phyloP scores from a whole-genome alignment of 2,113 vertebrate genomes.

The Lampris incognitus region DNA sequence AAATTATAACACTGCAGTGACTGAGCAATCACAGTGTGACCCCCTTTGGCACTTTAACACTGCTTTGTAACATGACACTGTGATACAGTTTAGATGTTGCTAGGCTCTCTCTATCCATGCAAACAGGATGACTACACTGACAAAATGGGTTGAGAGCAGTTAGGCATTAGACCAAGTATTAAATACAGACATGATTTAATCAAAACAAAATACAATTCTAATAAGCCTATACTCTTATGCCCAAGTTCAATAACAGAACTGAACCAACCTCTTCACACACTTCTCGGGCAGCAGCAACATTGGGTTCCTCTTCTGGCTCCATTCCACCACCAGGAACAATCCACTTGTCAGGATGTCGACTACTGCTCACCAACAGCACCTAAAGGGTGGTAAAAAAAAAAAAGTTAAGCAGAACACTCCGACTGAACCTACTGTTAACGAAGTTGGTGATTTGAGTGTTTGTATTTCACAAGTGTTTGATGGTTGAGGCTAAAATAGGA shows the following conservation, averaged over 20 bases:
- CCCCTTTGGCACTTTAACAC: constrained; percentile 62
- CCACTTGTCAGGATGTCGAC: constrained; percentile 97
- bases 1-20: constrained; percentile 42
- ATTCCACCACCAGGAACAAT: constrained; percentile 98
- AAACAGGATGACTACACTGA: constrained; percentile 66
- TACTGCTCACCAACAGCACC: constrained; percentile 98
- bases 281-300: constrained; percentile 91
- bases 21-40: constrained; percentile 63
- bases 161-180: constrained; percentile 60
- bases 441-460: too few species aligned
- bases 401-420: not conserved
- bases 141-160: constrained; percentile 54
- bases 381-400: constrained; percentile 58
- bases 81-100: constrained; percentile 69
- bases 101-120: constrained; percentile 61
- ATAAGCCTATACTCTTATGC: constrained; percentile 17
- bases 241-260: not conserved
- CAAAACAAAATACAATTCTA: constrained; percentile 64
- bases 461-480: too few species aligned
- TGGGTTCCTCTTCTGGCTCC: constrained; percentile 97
- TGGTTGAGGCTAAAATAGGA: too few species aligned
- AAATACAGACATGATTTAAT: constrained; percentile 62
- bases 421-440: not conserved
- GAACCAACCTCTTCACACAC: constrained; percentile 94
- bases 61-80: constrained; percentile 73